A percentile compares a stretch with the other conserved stretches of the same genome.
phyloP scores from a whole-genome alignment of 2,888 invertebrate species.

The Caradrina kadenii region DNA sequence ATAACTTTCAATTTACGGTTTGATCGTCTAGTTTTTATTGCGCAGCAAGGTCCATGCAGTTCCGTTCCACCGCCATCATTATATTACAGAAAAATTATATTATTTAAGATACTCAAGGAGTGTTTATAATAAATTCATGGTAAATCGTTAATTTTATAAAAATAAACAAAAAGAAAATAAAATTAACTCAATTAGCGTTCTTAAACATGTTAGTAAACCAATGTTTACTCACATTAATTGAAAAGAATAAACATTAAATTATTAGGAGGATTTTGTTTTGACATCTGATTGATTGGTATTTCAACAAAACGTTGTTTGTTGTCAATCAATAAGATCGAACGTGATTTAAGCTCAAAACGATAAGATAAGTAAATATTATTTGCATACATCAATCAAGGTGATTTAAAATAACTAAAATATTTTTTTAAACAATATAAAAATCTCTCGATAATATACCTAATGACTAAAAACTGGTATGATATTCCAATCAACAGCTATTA shows the following conservation, averaged over 20 bases:
- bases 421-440: neutral
- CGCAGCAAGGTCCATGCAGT: slow-evolving; percentile 6
- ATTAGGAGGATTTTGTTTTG: slow-evolving; percentile 11
- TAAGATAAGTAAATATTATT: neutral
- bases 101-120: slow-evolving; percentile 36
- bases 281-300: slow-evolving; percentile 1
- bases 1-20: slow-evolving; percentile 59
- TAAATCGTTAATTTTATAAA: slow-evolving; percentile 40
- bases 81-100: slow-evolving; percentile 37
- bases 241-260: slow-evolving; percentile 5
- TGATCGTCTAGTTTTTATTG: slow-evolving; percentile 56
- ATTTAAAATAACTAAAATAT: neutral
- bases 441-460: neutral
- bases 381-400: neutral
- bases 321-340: neutral
- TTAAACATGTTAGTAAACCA: neutral
- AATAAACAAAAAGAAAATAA: slow-evolving; percentile 33
- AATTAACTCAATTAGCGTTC: slow-evolving; percentile 8
- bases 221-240: slow-evolving; percentile 6
- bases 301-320: neutral
- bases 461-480: neutral
- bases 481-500: neutral
- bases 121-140: slow-evolving; percentile 26
- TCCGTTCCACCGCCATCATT: slow-evolving; percentile 15
- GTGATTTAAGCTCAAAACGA: neutral